Conservation (phyloP, 2,113 vertebrate species). For the Lamprotornis superbus region DNA sequence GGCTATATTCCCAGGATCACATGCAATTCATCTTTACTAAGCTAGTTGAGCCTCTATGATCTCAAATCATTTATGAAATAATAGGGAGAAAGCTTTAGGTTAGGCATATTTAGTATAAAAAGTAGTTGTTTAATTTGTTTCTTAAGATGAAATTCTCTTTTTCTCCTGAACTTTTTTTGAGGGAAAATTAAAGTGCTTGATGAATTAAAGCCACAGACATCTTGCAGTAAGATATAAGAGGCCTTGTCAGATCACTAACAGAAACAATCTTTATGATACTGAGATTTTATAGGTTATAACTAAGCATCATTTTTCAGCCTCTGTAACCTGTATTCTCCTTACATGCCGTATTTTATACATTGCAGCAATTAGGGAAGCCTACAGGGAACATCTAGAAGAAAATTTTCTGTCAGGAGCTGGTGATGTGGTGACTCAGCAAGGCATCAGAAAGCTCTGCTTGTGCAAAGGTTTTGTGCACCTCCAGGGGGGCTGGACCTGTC, state of each 20-base stretch:
- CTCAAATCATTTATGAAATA: constrained; percentile 39
- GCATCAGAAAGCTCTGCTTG: background rate
- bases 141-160: background rate
- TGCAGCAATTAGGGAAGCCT: background rate
- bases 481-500: background rate
- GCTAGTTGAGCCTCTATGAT: constrained; percentile 26
- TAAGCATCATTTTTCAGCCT: background rate
- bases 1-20: constrained; percentile 25
- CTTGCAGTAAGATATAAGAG: background rate
- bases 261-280: constrained; percentile 1
- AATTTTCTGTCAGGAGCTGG: background rate
- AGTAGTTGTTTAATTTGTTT: background rate
- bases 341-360: background rate
- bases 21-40: constrained; percentile 16
- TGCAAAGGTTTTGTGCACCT: background rate
- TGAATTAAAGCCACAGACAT: background rate
- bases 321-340: background rate
- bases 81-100: background rate
- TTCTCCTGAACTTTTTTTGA: background rate
- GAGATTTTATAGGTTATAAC: background rate
- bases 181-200: background rate
- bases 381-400: background rate
- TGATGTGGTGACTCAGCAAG: constrained; percentile 46
- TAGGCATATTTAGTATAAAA: constrained; percentile 34
- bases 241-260: background rate